Base-by-base conservation (phyloP, 2,888 invertebrate genomes). In the Liodrosophila aerea region DNA sequence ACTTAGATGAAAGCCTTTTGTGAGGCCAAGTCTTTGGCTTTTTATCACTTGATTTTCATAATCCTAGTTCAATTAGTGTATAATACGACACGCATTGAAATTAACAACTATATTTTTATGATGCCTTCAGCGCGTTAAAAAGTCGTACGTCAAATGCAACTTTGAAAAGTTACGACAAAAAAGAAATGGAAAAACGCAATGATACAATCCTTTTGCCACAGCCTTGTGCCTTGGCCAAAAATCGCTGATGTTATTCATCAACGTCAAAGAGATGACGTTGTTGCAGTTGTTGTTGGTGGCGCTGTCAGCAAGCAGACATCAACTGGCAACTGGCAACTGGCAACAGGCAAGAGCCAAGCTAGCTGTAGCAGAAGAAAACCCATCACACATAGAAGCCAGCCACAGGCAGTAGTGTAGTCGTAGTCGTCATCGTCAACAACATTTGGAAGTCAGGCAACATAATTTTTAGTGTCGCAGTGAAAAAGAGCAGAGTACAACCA, bases 211-310 rank as follows among this genome's bases (percentile, higher is more conserved):
- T 34, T 50, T 51, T 61, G 45, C 33, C 22, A 49, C 49, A 56
- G 46, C 45, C 37, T 49, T 43, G n/a, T 43, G 65, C 41, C 46
- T 52, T 53, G 49, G 49, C 71, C 41, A 60, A 72, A 71, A 64
- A 63, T 58, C 59, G 64, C 64, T 68, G 63, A 68, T 65, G 72
- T 72, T 75, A 82, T 76, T 78, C 80, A 83, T 76, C 76, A 78
- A 78, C 68, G 76, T 76, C 76, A 77, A 12, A 44, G 41, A 33
- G 69, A 46, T 57, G 54, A 59, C 50, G 57, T 50, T 60, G 53
- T 27, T 45, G 60, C 13, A 12, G 31, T 9, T 50, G 41, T 16
- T 47, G 51, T 36, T 56, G 51, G 29, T 30, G 62, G 44, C 60
- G 54, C 49, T 71, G 61, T 59, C 80, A 67, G 57, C 40, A 49